Conservation (phyloP, 2,113 vertebrate species). For the Hylia prasina region DNA sequence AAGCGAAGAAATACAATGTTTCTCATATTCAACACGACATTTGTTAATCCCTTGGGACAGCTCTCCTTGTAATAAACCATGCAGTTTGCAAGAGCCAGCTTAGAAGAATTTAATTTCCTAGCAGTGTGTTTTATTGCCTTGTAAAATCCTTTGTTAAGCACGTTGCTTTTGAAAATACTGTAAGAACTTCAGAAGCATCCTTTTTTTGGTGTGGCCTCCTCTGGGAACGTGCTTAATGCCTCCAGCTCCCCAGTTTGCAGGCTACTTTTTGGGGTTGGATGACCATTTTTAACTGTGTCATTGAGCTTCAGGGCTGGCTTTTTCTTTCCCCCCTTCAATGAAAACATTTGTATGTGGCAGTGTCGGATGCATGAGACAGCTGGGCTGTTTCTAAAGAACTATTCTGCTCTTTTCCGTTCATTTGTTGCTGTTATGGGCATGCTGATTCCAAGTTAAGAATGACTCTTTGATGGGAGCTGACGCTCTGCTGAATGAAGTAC, state of each 20-base stretch:
- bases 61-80: background rate
- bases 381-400: slow-evolving; percentile 55
- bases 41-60: background rate
- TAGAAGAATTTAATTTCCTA: slow-evolving; percentile 11
- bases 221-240: background rate
- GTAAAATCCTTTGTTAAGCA: slow-evolving; percentile 16
- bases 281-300: background rate
- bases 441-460: slow-evolving; percentile 45
- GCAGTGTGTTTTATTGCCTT: slow-evolving; percentile 9
- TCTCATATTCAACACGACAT: background rate
- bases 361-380: slow-evolving; percentile 32
- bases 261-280: background rate
- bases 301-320: background rate
- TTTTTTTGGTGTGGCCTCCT: background rate
- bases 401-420: slow-evolving; percentile 61
- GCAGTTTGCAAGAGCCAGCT: background rate
- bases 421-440: slow-evolving; percentile 29
- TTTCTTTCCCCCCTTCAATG: background rate
- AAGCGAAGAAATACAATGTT: background rate
- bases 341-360: slow-evolving; percentile 42
- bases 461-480: slow-evolving; percentile 50
- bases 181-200: background rate
- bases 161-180: background rate
- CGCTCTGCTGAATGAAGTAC: slow-evolving; percentile 22
- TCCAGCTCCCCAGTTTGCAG: background rate